These are phyloP conservation scores for Lycaena phlaeas DNA, from an alignment of 2,888 invertebrate species.

Conservation along the genomic window DNA sequence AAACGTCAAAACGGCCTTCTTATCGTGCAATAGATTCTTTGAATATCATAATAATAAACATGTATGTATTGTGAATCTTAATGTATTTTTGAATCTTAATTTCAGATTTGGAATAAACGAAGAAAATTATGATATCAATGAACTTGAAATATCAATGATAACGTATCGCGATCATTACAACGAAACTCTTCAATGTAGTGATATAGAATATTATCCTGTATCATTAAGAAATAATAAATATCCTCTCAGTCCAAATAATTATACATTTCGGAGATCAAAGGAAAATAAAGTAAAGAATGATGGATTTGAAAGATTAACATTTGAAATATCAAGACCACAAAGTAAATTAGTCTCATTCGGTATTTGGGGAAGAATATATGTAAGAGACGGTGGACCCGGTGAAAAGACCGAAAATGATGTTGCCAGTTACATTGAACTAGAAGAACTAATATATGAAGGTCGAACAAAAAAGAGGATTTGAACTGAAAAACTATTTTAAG, in stretches of 20 bases:
- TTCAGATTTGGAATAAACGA: slow-evolving; percentile 57
- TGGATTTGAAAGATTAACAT: slow-evolving; percentile 27
- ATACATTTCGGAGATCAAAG: slow-evolving; percentile 23
- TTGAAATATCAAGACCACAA: slow-evolving; percentile 43
- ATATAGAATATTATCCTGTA: slow-evolving; percentile 61
- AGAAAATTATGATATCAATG: slow-evolving; percentile 47
- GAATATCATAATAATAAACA: too few relatives aligned
- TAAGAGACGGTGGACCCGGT: slow-evolving; percentile 41
- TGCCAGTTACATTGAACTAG: slow-evolving; percentile 31
- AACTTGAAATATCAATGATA: slow-evolving; percentile 55
- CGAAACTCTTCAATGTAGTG: slow-evolving; percentile 39
- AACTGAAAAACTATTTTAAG: not conserved
- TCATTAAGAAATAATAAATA: slow-evolving; percentile 61
- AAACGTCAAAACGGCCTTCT: too few relatives aligned
- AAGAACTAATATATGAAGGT: slow-evolving; percentile 17
- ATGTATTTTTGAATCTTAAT: too few relatives aligned
- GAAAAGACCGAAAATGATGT: slow-evolving; percentile 33
- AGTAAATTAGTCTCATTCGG: slow-evolving; percentile 59
- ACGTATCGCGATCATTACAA: slow-evolving; percentile 45
- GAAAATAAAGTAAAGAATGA: not conserved
- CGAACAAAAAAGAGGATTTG: not conserved
- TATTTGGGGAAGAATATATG: slow-evolving; percentile 57
- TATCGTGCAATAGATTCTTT: too few relatives aligned
- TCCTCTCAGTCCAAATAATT: slow-evolving; percentile 49
- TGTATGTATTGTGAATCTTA: too few relatives aligned